Percentiles rank a stretch among this genome's conserved stretches.
Conservation (phyloP, 2,797 vertebrate genomes). For the Melanitta fusca region DNA sequence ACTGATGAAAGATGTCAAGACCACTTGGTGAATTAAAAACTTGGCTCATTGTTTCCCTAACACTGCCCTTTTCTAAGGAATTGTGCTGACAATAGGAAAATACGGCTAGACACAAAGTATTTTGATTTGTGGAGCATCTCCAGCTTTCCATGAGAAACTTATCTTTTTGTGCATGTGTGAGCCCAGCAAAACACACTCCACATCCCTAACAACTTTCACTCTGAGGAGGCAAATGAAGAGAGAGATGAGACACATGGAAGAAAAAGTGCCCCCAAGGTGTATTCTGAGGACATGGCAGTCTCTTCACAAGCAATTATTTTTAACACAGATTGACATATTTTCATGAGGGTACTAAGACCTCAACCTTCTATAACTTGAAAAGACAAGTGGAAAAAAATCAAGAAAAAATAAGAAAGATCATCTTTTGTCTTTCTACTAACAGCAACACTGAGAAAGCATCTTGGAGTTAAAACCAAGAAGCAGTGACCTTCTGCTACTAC, state of each 20-base stretch:
- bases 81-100: not conserved
- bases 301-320: not conserved
- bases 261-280: not conserved
- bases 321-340: not conserved
- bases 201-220: not conserved
- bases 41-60: not conserved
- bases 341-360: not conserved
- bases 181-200: not conserved
- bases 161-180: rapidly evolving
- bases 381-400: not conserved
- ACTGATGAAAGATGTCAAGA: not conserved
- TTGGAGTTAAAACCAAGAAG: not conserved
- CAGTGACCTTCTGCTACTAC: not conserved
- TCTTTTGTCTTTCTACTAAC: not conserved
- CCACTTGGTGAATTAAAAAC: not conserved
- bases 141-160: not conserved
- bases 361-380: not conserved
- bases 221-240: not conserved
- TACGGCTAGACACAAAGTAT: not conserved
- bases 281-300: rapidly evolving
- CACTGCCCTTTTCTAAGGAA: not conserved
- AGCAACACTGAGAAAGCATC: not conserved
- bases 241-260: not conserved
- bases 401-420: not conserved
- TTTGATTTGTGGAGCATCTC: not conserved